These are phyloP conservation scores for Vespertilio murinus DNA, from an alignment of 2,797 vertebrate genomes.

Conservation along the genomic window DNA sequence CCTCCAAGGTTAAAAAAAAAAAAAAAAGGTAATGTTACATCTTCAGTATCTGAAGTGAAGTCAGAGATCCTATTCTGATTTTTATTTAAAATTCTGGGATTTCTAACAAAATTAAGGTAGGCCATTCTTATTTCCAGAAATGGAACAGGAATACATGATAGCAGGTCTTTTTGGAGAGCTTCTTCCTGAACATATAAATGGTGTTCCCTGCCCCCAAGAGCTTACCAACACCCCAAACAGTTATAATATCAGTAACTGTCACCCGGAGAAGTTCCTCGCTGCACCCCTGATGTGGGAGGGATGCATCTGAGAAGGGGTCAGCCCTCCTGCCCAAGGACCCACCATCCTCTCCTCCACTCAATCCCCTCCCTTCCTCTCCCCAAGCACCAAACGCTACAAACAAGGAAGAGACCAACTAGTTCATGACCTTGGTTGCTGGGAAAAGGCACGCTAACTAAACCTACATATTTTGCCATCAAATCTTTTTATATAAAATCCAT, in stretches of 20 bases:
- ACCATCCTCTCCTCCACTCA: neutral
- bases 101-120: conserved; percentile 34
- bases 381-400: conserved; percentile 12
- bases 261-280: neutral
- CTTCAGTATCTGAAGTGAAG: conserved; percentile 21
- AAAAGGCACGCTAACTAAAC: conserved; percentile 21
- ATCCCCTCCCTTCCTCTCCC: neutral
- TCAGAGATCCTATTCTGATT: conserved; percentile 32
- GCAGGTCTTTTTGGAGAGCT: neutral
- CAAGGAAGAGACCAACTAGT: neutral
- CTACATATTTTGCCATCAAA: neutral
- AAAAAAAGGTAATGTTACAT: neutral
- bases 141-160: neutral
- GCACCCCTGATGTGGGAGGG: neutral
- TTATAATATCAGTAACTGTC: neutral
- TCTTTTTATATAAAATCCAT: conserved; percentile 39
- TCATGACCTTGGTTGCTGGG: neutral
- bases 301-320: neutral
- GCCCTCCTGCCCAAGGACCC: neutral
- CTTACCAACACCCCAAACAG: neutral
- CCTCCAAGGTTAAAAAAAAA: neutral
- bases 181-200: conserved; percentile 40
- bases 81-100: conserved; percentile 1
- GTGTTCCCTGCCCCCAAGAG: neutral
- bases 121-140: conserved; percentile 15